Evolutionary conservation across 2,888 invertebrate species (phyloP), one percentile per base, ranked within the genome.

Genomic region (Fabriciana adippe): DNA sequence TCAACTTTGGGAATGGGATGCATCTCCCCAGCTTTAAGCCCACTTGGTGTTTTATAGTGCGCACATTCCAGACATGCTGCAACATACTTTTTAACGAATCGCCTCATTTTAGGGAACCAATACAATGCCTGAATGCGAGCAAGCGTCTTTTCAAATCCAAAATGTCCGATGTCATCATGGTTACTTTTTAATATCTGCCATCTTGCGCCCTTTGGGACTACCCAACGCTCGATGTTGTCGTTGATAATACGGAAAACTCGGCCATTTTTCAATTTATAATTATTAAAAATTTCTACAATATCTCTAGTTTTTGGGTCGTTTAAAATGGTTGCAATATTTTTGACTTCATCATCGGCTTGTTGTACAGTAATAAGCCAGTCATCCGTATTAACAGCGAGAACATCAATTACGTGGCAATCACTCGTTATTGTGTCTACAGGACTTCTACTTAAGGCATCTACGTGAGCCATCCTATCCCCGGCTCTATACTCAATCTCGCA

Each of bases 31-130:
- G 31, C 55, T 67, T 79, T 68, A 21, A 53, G 56, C 15, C 53
- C 61, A 15, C 78, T 78, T 18, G 72, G 55, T 3, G 73, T 68
- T 70, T 88, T 87, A 26, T 78, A 31, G 65, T 71, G 60, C 3
- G 86, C 64, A 68, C 87, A 90, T 3, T 81, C 73, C 1, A 89
- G 73, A 70, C 88, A 89, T 8, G 82, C 77, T 0, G 56, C 68
- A 4, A 89, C 82, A 69, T 90, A 87, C 64, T 83, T 78, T 59
- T 80, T 78, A 0, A 86, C 80, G 55, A 83, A 85, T 2, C 73
- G 64, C 45, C 74, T 72, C 83, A 88, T 82, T 6, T 78, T 75
- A 0, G 81, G 80, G 62, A 89, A 89, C 85, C 85, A 89, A 72
- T 84, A 90, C 11, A 11, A 35, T 35, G 11, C 35, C 11, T 35